These are phyloP conservation scores for Dicyrtomina minuta DNA, from an alignment of 2,888 invertebrate species.

Conservation along the genomic window DNA sequence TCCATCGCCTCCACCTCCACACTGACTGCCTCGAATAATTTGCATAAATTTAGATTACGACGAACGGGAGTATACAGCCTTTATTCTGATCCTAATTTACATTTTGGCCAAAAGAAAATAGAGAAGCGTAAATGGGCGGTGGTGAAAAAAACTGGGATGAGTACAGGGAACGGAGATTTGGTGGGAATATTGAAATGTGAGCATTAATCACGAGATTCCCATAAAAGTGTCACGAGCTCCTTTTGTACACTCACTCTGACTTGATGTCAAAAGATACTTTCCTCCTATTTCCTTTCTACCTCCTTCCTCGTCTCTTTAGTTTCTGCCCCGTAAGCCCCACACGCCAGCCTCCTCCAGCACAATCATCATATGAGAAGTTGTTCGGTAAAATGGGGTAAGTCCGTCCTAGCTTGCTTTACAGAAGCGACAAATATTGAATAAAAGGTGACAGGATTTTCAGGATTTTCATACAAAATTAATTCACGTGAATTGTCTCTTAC, in stretches of 20 bases:
- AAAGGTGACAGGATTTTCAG: no score
- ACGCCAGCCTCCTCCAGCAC: no score
- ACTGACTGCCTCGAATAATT: no score
- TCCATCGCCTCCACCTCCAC: no score
- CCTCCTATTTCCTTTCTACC: constrained; percentile 17
- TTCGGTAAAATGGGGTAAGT: no score
- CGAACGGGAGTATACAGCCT: no score
- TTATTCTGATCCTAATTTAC: constrained; percentile 19
- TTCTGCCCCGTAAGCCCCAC: background rate
- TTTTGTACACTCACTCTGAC: constrained; percentile 27
- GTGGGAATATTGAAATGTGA: constrained; percentile 31
- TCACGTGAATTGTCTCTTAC: no score
- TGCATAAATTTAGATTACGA: no score
- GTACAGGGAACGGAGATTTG: constrained; percentile 5
- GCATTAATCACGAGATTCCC: constrained; percentile 31
- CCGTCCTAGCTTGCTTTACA: no score
- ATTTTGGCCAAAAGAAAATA: constrained; percentile 16
- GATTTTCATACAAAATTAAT: no score
- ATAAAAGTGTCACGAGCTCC: constrained; percentile 35
- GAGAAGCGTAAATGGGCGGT: background rate
- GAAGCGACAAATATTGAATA: no score
- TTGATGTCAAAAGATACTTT: constrained; percentile 28
- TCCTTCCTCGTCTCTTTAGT: background rate
- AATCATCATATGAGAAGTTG: no score
- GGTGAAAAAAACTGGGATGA: background rate